Evolutionary conservation across 2,113 vertebrate genomes (phyloP), one percentile per base, ranked within the genome.

Genomic region (Prietella phreatophila): DNA sequence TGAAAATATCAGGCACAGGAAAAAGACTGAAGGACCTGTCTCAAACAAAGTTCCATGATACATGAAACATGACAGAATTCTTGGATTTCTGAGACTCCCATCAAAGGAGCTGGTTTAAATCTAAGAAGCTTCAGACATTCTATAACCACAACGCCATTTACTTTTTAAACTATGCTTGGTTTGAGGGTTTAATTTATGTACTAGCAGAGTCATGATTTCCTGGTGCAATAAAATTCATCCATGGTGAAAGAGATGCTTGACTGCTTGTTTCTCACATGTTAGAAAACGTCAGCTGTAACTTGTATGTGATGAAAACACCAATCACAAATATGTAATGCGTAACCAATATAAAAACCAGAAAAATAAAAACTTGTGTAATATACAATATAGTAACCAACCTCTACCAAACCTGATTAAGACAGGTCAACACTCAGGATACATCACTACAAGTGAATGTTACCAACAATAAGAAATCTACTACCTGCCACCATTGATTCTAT

Each of bases 61-160:
- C 42, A 42, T 42, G 42, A 42, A 42, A 42, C 5, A 42, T 42
- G 42, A 42, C 42, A n/a, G 42, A 63, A 79, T 80, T 81, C 76
- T 56, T 69, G 47, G 47, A 55, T 65, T 85, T 86, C 39, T 47
- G 39, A n/a, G 56, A n/a, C 17, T 78, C 79, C 27, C n/a, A 14
- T 65, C 73, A 63, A 47, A 50, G 27, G 8, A 79, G 39, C 58
- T 39, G 33, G 42, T 36, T 93, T 94, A 94, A 86, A 91, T 90
- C 89, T 63, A 93, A 89, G 15, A 47, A 30, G 20, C 39, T 78
- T 50, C 27, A 80, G 75, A 65, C 27, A 1, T 80, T 86, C 27
- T 30, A 10, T 53, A 78, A n/a, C 22, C 75, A 78, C 50, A 30
- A 80, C 19, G 14, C 15, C 76, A 19, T 55, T 53, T 55, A 80